Percentiles rank a stretch among this genome's conserved stretches.
Evolutionary conservation across 2,113 vertebrate genomes (phyloP).

Genomic region (Ptilonorhynchus violaceus): DNA sequence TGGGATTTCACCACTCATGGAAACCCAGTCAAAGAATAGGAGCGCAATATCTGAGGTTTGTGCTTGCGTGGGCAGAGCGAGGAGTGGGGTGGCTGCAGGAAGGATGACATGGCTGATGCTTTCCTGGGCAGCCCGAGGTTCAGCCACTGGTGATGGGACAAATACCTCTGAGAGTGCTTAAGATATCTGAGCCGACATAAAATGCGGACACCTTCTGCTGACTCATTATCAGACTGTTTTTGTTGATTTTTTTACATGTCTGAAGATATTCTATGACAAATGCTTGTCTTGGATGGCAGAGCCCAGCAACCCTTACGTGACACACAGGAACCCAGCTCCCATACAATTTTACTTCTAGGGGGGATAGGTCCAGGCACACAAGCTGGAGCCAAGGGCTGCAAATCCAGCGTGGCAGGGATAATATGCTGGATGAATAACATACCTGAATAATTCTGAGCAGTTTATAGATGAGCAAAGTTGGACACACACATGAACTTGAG

Average conservation of each 20-base stretch:
- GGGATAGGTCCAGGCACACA: neutral
- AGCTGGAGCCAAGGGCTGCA: neutral
- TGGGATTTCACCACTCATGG: neutral
- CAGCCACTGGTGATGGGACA: neutral
- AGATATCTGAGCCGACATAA: neutral
- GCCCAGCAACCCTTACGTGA: neutral
- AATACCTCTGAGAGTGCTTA: neutral
- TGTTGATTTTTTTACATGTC: neutral
- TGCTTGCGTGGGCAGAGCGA: neutral
- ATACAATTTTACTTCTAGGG: neutral
- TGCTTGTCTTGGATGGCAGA: neutral
- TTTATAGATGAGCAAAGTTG: neutral
- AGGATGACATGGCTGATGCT: neutral
- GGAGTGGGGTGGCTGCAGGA: neutral
- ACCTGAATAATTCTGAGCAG: neutral
- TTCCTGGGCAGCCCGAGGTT: neutral
- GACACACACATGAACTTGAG: neutral
- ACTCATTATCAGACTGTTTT: neutral
- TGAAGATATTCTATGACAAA: neutral
- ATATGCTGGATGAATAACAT: neutral
- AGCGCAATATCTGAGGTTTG: neutral
- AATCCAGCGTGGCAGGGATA: neutral
- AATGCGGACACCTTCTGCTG: neutral
- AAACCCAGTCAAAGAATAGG: neutral
- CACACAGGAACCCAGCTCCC: neutral